Conservation (phyloP, 2,888 invertebrate species). For the Sericinus montela region DNA sequence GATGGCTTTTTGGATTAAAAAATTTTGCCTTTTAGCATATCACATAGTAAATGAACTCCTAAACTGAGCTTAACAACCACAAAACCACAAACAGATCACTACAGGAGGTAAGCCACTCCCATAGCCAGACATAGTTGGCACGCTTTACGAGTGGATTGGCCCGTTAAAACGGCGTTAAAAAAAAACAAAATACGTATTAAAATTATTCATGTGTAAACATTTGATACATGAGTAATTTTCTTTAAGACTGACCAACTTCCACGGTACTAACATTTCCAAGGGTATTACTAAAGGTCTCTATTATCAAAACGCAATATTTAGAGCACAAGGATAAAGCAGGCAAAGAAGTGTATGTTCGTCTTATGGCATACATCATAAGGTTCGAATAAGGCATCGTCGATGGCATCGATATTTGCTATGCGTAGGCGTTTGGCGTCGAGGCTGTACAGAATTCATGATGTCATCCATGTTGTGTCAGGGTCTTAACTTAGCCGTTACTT, state of each 20-base stretch:
- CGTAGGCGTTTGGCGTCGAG: constrained; percentile 40
- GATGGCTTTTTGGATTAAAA: no score
- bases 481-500: constrained; percentile 42
- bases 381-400: constrained; percentile 12
- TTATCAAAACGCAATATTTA: neutral
- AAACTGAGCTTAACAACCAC: no score
- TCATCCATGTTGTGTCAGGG: constrained; percentile 50
- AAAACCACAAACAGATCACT: no score
- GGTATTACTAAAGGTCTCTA: neutral
- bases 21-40: no score
- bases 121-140: no score
- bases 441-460: constrained; percentile 41
- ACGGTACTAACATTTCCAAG: neutral
- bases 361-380: constrained; percentile 18
- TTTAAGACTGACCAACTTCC: neutral
- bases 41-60: no score
- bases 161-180: no score
- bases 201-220: no score
- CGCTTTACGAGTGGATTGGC: no score
- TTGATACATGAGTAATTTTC: neutral
- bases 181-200: no score
- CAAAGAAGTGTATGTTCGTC: neutral
- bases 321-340: neutral
- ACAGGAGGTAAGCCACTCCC: no score
- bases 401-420: constrained; percentile 16